Evolutionary conservation across 2,113 vertebrate species (phyloP).

Genomic region (Redunca redunca): DNA sequence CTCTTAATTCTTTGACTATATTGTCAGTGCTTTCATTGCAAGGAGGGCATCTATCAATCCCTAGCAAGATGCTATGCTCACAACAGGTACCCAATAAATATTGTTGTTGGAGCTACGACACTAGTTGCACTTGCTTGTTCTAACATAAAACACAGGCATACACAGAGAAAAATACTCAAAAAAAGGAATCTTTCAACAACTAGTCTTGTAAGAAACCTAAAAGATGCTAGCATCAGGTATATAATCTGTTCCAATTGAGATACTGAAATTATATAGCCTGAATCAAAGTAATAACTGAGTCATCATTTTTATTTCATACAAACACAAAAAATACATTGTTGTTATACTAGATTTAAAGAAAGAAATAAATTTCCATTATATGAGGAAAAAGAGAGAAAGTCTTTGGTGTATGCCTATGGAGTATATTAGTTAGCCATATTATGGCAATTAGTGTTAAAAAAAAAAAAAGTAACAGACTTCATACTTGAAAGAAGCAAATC

Average conservation of each 20-base stretch:
- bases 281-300: constrained; percentile 11
- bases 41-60: neutral
- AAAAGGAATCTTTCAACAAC: neutral
- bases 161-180: neutral
- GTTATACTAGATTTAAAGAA: neutral
- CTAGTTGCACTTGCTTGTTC: neutral
- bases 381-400: neutral
- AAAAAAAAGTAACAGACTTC: neutral
- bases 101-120: neutral
- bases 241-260: neutral
- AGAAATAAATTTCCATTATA: neutral
- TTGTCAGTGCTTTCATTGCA: neutral
- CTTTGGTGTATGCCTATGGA: neutral
- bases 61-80: neutral
- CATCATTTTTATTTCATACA: neutral
- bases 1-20: neutral
- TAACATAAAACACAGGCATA: neutral
- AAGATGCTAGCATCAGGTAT: neutral
- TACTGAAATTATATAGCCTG: neutral
- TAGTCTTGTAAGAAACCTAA: neutral
- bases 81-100: neutral
- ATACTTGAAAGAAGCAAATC: neutral
- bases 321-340: neutral
- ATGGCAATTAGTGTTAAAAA: neutral
- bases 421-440: neutral